phyloP scores from a whole-genome alignment of 2,797 vertebrate species.

The Alcedo atthis region DNA sequence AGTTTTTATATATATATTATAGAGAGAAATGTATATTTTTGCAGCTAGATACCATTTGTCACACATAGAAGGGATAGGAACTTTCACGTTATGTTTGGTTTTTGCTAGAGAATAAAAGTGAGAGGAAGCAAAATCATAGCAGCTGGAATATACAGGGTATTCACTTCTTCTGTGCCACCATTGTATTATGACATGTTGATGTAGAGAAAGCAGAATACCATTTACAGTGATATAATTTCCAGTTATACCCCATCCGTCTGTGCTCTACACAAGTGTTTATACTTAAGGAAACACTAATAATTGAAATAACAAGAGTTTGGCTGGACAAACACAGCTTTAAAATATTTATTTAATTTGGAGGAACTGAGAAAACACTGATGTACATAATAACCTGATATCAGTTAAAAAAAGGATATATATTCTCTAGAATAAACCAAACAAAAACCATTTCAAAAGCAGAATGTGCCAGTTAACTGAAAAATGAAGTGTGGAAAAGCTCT shows the following conservation, averaged over 20 bases:
- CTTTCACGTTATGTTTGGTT: background rate
- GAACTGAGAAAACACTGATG: background rate
- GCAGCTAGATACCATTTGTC: background rate
- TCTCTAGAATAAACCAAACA: too few relatives aligned
- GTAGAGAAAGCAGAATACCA: background rate
- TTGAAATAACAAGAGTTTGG: constrained; percentile 28
- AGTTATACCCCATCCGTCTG: background rate
- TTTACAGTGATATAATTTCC: background rate
- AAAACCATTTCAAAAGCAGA: background rate
- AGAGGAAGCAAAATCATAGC: background rate
- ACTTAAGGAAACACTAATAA: constrained; percentile 12
- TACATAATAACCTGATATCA: background rate
- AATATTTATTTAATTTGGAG: constrained; percentile 38
- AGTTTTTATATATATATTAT: background rate
- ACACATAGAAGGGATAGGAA: background rate
- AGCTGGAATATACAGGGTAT: background rate
- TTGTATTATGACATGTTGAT: background rate
- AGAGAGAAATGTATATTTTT: background rate
- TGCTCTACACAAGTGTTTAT: background rate
- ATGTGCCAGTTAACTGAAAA: background rate
- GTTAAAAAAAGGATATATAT: background rate
- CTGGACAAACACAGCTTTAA: constrained; percentile 42
- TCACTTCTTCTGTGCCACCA: background rate
- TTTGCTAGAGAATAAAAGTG: background rate
- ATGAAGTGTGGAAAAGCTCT: background rate